These are phyloP conservation scores for Buathra laborator DNA, from an alignment of 2,888 invertebrate genomes.

Conservation along the genomic window DNA sequence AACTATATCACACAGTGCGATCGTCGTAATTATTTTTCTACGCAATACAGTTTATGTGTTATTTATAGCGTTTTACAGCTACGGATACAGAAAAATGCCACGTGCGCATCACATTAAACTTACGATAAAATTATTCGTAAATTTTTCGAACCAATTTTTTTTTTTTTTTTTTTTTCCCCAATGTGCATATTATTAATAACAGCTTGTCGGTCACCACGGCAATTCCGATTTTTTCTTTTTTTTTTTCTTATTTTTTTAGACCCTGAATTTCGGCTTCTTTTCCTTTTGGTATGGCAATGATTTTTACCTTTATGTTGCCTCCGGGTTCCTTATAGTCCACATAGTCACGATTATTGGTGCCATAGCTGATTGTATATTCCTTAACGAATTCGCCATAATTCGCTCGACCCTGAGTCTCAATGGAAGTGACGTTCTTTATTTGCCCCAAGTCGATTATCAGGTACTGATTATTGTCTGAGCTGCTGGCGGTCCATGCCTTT, in stretches of 20 bases:
- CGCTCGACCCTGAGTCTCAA: conserved; percentile 96
- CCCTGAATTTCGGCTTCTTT: background rate
- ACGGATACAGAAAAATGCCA: conserved; percentile 28
- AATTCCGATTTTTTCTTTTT: conserved; percentile 17
- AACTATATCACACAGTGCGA: conserved; percentile 9
- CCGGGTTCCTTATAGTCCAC: conserved; percentile 95
- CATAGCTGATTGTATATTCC: conserved; percentile 97
- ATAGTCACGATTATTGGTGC: conserved; percentile 95
- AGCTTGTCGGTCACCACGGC: conserved; percentile 30
- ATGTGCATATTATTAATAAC: conserved; percentile 51
- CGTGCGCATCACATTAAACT: conserved; percentile 54
- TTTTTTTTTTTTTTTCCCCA: background rate
- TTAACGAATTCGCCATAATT: conserved; percentile 96
- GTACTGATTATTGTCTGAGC: conserved; percentile 96
- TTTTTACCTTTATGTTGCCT: conserved; percentile 94
- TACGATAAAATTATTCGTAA: conserved; percentile 8
- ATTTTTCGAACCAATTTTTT: conserved; percentile 2
- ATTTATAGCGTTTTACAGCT: conserved; percentile 49
- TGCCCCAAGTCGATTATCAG: conserved; percentile 95
- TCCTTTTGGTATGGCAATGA: conserved; percentile 34
- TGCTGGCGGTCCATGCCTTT: conserved; percentile 96
- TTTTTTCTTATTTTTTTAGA: background rate
- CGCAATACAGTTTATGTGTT: conserved; percentile 42
- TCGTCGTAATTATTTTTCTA: conserved; percentile 18
- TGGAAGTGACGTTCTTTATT: conserved; percentile 94